A percentile compares a stretch with the other conserved stretches of the same genome.
These are phyloP conservation scores for Andrena praecox DNA, from an alignment of 2,888 invertebrate species.

Conservation along the genomic window DNA sequence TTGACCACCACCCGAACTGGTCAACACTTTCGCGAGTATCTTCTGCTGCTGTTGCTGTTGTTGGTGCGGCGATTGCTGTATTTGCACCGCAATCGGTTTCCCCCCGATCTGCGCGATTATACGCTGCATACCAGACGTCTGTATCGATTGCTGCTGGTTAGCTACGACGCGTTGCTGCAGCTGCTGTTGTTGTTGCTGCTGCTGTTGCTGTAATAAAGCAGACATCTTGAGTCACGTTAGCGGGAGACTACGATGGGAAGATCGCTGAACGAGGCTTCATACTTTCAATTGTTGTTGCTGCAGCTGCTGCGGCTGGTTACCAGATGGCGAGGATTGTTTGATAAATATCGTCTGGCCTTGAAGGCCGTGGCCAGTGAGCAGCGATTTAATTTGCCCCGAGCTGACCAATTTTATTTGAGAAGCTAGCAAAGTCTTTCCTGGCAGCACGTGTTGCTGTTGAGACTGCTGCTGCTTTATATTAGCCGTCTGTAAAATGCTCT, in stretches of 20 bases:
- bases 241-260: neutral
- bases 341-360: slow-evolving; percentile 84
- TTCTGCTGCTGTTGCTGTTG: slow-evolving; percentile 85
- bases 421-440: slow-evolving; percentile 82
- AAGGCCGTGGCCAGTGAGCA: slow-evolving; percentile 83
- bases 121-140: slow-evolving; percentile 82
- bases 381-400: slow-evolving; percentile 82
- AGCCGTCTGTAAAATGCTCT: slow-evolving; percentile 78
- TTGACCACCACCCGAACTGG: slow-evolving; percentile 88
- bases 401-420: slow-evolving; percentile 84
- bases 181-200: slow-evolving; percentile 81
- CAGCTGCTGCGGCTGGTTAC: slow-evolving; percentile 78
- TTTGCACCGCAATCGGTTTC: slow-evolving; percentile 85
- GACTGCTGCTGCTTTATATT: slow-evolving; percentile 78
- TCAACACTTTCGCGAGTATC: slow-evolving; percentile 90
- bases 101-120: slow-evolving; percentile 84
- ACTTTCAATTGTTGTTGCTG: slow-evolving; percentile 85
- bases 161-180: slow-evolving; percentile 75
- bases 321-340: slow-evolving; percentile 81
- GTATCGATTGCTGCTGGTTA: slow-evolving; percentile 81
- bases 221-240: slow-evolving; percentile 78
- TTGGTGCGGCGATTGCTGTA: slow-evolving; percentile 85
- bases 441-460: slow-evolving; percentile 79
- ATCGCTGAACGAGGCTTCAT: slow-evolving; percentile 22
- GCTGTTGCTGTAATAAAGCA: slow-evolving; percentile 79